Conservation (phyloP, 2,888 invertebrate genomes). For the Drosophila fungiperda region DNA sequence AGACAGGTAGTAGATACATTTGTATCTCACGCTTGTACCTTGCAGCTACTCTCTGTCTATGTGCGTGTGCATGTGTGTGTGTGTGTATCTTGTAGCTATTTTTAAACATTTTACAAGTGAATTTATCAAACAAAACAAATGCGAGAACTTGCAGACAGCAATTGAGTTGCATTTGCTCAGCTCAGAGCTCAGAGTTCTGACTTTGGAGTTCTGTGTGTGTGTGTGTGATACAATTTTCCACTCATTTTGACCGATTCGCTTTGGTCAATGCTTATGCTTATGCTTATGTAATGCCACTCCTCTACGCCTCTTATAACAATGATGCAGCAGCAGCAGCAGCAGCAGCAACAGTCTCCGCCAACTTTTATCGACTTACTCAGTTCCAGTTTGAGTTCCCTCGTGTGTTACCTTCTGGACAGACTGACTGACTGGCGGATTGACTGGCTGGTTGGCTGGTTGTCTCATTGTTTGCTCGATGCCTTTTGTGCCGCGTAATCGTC, state of each 20-base stretch:
- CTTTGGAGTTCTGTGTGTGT: neutral
- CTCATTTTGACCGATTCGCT: conserved; percentile 63
- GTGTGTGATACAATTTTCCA: conserved; percentile 71
- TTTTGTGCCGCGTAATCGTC: conserved; percentile 80
- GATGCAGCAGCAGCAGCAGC: conserved; percentile 49
- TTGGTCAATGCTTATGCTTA: conserved; percentile 61
- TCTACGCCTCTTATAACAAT: conserved; percentile 38
- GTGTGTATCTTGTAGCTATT: conserved; percentile 53
- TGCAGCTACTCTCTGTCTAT: conserved; percentile 17
- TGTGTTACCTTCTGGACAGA: conserved; percentile 30
- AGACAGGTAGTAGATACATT: conserved; percentile 70
- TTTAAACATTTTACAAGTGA: conserved; percentile 71
- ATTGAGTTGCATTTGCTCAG: conserved; percentile 57
- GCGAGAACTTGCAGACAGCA: conserved; percentile 53
- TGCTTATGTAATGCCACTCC: conserved; percentile 70
- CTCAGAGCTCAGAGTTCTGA: neutral
- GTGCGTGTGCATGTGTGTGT: conserved; percentile 17
- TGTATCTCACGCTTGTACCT: conserved; percentile 70
- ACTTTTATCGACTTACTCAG: conserved; percentile 59
- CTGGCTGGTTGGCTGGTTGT: conserved; percentile 9
- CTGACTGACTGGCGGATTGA: conserved; percentile 11
- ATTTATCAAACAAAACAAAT: conserved; percentile 76
- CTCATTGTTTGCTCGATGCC: conserved; percentile 72
- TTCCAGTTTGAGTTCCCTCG: conserved; percentile 27
- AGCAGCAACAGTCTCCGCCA: conserved; percentile 22